These are phyloP conservation scores for Albula goreensis DNA, from an alignment of 2,113 vertebrate species.

Conservation along the genomic window DNA sequence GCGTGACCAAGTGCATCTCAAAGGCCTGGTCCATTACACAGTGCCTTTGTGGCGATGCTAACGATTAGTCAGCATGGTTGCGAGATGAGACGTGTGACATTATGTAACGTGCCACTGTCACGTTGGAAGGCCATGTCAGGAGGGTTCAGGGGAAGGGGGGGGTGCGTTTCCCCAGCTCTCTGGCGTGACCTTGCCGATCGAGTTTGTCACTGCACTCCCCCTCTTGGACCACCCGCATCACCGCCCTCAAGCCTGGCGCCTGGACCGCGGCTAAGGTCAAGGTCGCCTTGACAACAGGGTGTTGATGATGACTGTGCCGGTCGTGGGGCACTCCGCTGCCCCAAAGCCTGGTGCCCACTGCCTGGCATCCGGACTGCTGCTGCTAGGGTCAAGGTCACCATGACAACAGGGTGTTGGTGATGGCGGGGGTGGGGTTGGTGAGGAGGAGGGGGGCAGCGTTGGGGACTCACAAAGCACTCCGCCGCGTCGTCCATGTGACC, in stretches of 20 bases:
- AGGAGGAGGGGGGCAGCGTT: neutral
- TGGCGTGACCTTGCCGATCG: neutral
- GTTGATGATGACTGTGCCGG: too few species aligned
- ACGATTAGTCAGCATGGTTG: neutral
- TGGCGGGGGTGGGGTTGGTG: neutral
- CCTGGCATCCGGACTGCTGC: neutral
- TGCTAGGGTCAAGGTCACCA: neutral
- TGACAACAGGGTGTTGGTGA: neutral
- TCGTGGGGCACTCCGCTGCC: too few species aligned
- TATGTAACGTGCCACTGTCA: constrained; percentile 5
- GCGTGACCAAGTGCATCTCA: neutral
- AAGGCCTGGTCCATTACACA: neutral
- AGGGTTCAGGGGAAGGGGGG: neutral
- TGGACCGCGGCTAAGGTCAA: neutral
- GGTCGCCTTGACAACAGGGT: neutral
- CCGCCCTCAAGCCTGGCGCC: neutral
- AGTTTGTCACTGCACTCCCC: neutral
- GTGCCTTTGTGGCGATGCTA: neutral
- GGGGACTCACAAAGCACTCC: constrained; percentile 89
- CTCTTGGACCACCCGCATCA: neutral
- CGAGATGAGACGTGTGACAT: neutral
- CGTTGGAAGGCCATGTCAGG: neutral
- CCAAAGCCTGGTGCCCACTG: too few species aligned
- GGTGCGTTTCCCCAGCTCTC: neutral
- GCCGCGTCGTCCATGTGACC: constrained; percentile 97